A percentile compares a stretch with the other conserved stretches of the same genome.
Evolutionary conservation across 2,888 invertebrate species (phyloP).

Genomic region (Trypoxylon attenuatum): DNA sequence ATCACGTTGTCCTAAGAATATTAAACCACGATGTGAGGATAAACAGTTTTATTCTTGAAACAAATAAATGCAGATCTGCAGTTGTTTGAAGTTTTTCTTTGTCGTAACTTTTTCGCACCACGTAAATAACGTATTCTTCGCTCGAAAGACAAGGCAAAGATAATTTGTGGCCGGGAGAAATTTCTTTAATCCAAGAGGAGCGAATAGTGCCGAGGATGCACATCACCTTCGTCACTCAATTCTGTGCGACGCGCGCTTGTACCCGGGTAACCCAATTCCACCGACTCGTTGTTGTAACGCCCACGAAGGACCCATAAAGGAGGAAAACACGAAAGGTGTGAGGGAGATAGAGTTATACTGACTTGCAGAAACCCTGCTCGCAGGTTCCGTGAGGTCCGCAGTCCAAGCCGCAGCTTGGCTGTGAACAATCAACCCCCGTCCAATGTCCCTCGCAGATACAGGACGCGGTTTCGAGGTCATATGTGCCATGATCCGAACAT

Average conservation of each 20-base stretch:
- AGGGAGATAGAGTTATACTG: slow-evolving; percentile 50
- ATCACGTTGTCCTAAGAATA: too few relatives aligned
- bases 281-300: slow-evolving; percentile 11
- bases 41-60: not conserved
- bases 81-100: not conserved
- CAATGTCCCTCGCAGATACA: slow-evolving; percentile 96
- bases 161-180: slow-evolving; percentile 16
- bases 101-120: not conserved
- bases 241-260: slow-evolving; percentile 8
- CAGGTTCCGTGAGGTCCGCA: slow-evolving; percentile 97
- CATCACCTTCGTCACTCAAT: slow-evolving; percentile 28
- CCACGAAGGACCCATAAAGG: slow-evolving; percentile 37
- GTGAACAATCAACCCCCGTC: slow-evolving; percentile 95
- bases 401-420: slow-evolving; percentile 95
- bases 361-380: slow-evolving; percentile 88
- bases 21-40: too few relatives aligned
- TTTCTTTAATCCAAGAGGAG: slow-evolving; percentile 23
- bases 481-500: slow-evolving; percentile 95
- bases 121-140: not conserved
- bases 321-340: slow-evolving; percentile 5
- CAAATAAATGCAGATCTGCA: not conserved
- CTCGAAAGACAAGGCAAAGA: not conserved
- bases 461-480: slow-evolving; percentile 91
- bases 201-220: slow-evolving; percentile 7
- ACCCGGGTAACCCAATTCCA: slow-evolving; percentile 38